Evolutionary conservation across 2,797 vertebrate genomes (phyloP), one percentile per base, ranked within the genome.

Genomic region (Tadarida brasiliensis): DNA sequence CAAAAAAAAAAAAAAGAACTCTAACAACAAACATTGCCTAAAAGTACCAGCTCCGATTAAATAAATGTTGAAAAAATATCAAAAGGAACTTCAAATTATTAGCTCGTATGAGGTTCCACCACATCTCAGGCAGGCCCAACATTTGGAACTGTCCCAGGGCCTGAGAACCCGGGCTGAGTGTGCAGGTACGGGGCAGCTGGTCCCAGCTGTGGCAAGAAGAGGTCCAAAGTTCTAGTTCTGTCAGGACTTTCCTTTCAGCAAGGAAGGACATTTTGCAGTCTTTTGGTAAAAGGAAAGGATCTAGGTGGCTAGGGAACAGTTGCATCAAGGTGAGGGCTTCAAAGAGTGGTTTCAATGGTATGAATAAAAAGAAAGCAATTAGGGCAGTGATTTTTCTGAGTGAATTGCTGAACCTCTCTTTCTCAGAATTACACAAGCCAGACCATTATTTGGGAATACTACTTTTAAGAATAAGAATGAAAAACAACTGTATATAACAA

Each of bases 381-480:
- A 56, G 5, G 3, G 26, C 20, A 33, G 17, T 80, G 30, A 84
- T 74, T 94, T 84, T 61, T 87, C 59, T 57, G 14, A 63, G 28
- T 68, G 30, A 67, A 35, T 11, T 56, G 20, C 51, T 87, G 70
- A 73, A 59, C 57, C 28, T 44, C n/a, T 49, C 47, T 85, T 56
- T 92, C 59, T 78, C 71, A 84, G 47, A 74, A 91, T 47, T 94
- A 57, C 2, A 33, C n/a, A 74, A 87, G 26, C 47, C 39, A 83
- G n/a, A 83, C 73, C 56, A 83, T 65, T 85, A 91, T 39, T 88
- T n/a, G 20, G 26, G 54, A 65, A 70, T 15, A 74, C 73, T 24
- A 54, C 33, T 94, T 92, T 83, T 71, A 96, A 90, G 61, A 77
- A 84, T 76, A 84, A 59, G 70, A 73, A 28, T 73, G 59, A 22